Evolutionary conservation across 2,888 invertebrate genomes (phyloP), one percentile per base, ranked within the genome.

Genomic region (Heteromurus nitidus): DNA sequence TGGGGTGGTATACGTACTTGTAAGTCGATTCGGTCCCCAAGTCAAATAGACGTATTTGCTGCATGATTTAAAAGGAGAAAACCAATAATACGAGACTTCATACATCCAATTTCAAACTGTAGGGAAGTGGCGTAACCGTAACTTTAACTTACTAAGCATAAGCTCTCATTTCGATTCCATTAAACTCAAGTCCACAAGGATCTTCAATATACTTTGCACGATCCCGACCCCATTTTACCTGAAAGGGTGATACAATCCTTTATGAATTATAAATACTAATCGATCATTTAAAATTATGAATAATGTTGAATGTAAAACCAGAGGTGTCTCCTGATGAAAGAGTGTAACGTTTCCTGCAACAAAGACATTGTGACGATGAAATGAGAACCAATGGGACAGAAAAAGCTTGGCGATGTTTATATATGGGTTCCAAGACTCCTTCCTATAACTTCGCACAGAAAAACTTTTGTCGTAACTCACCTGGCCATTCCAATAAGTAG

Each of bases 11-110:
- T 81, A 82, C 1, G 83, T 79, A 30, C 18, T 60, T 5, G 81
- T 84, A 13, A 86, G 60, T 26, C 84, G 80, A 65, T 83, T 69
- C 11, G 70, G 68, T 1, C 85, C 86, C 85, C 85, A 86, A 0
- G 86, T 86, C 31, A 86, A 28, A 50, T 85, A 85, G 7, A 86
- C 55, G 42, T 85, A 85, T 53, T 85, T 82, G 31, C 86, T 86
- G 62, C 0, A 68, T 58, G n/a, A n/a, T n/a, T n/a, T n/a, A n/a
- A n/a, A n/a, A n/a, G n/a, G n/a, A n/a, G n/a, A n/a, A n/a, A n/a
- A n/a, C n/a, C n/a, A n/a, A n/a, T n/a, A n/a, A n/a, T n/a, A n/a
- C n/a, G n/a, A n/a, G n/a, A n/a, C n/a, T n/a, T n/a, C n/a, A n/a
- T n/a, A n/a, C n/a, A n/a, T n/a, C n/a, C n/a, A n/a, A n/a, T n/a